Conservation (phyloP, 2,888 invertebrate genomes). For the Icerya purchasi region DNA sequence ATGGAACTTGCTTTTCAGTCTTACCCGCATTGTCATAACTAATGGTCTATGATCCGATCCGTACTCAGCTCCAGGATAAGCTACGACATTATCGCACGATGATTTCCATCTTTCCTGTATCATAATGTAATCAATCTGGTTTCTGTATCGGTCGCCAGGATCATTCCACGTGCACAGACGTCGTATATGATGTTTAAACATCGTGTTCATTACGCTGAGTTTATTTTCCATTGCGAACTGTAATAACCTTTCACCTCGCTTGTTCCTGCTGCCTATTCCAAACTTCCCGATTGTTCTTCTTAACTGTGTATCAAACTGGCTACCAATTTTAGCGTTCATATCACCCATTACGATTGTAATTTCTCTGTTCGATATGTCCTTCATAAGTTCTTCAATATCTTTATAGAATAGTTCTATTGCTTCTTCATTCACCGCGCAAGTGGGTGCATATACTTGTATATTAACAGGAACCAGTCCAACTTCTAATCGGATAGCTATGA, state of each 20-base stretch:
- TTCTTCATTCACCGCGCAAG: background rate
- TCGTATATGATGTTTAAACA: too few species aligned
- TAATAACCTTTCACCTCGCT: background rate
- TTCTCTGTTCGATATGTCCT: background rate
- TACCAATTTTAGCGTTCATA: background rate
- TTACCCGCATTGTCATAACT: background rate
- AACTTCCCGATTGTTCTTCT: too few species aligned
- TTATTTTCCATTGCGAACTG: background rate
- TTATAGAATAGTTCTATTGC: background rate
- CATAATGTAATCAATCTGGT: background rate
- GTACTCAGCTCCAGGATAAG: background rate
- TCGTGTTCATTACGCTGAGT: background rate
- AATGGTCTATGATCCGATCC: background rate
- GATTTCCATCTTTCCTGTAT: background rate
- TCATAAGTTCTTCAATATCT: background rate
- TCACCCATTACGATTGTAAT: background rate
- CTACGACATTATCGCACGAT: background rate
- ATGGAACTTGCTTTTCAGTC: background rate
- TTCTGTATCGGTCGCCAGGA: background rate
- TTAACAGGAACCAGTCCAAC: background rate
- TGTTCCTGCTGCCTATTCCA: background rate
- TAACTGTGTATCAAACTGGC: background rate
- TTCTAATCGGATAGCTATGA: background rate
- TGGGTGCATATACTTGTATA: background rate
- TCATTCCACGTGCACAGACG: background rate